Percentiles rank a stretch among this genome's conserved stretches.
These are phyloP conservation scores for Molanna angustata DNA, from an alignment of 2,888 invertebrate species.

Conservation along the genomic window DNA sequence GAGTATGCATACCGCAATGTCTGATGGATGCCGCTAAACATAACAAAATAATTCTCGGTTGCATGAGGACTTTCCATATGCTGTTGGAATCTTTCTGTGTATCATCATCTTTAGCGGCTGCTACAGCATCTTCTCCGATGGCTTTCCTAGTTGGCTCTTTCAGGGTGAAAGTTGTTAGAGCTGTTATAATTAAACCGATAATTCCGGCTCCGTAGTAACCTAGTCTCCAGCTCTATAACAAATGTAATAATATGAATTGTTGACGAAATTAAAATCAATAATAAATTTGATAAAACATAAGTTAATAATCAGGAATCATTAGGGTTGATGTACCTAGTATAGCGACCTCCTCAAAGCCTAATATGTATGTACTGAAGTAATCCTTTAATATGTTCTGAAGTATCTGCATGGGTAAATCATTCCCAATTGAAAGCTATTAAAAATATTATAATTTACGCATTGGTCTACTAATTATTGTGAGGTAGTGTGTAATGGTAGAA, in stretches of 20 bases:
- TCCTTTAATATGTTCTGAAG: no score
- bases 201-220: constrained; percentile 80
- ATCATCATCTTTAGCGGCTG: background rate
- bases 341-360: no score
- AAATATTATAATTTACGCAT: no score
- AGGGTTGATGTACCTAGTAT: no score
- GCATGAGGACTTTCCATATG: constrained; percentile 73
- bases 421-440: no score
- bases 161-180: constrained; percentile 68
- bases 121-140: constrained; percentile 63
- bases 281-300: no score
- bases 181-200: constrained; percentile 68
- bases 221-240: constrained; percentile 72
- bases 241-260: background rate
- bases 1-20: constrained; percentile 65
- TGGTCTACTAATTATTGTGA: no score
- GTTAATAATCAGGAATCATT: no score
- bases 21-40: constrained; percentile 85
- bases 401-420: no score
- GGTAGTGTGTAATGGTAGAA: no score
- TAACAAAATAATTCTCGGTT: constrained; percentile 75
- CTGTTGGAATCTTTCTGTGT: constrained; percentile 36
- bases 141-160: constrained; percentile 73
- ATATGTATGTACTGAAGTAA: no score
- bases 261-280: no score